Conservation (phyloP, 2,888 invertebrate genomes). For the Drosophila niveifrons region DNA sequence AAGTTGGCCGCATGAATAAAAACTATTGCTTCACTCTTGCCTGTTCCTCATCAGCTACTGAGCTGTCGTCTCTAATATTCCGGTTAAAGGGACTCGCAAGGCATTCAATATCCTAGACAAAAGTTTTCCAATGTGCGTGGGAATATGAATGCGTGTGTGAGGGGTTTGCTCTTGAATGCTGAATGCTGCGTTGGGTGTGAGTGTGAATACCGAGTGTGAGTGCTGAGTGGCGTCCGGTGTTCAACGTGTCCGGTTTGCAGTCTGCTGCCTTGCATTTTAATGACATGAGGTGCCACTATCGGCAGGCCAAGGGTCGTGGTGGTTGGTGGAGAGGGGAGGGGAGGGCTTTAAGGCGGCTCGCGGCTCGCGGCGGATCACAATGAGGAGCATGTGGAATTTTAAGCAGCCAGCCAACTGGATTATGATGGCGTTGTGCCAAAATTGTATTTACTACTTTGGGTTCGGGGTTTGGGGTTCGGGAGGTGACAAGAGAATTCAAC, state of each 20-base stretch:
- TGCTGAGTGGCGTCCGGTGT: constrained; percentile 7
- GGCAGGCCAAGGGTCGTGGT: background rate
- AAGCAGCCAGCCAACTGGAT: constrained; percentile 58
- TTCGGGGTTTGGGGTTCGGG: background rate
- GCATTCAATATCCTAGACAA: constrained; percentile 18
- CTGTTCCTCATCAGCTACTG: background rate
- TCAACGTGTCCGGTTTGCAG: constrained; percentile 49
- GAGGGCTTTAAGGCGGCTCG: constrained; percentile 25
- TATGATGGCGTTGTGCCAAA: constrained; percentile 56
- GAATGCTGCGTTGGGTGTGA: background rate
- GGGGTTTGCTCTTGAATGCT: background rate
- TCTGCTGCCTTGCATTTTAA: constrained; percentile 57
- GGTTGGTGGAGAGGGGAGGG: no score
- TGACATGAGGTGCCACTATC: constrained; percentile 18
- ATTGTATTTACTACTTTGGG: constrained; percentile 52
- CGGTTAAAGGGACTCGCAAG: constrained; percentile 23
- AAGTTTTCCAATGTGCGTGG: constrained; percentile 14
- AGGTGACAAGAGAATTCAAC: background rate
- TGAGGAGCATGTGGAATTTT: constrained; percentile 57
- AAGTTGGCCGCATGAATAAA: constrained; percentile 43
- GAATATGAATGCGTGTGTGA: background rate
- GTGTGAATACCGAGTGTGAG: constrained; percentile 3
- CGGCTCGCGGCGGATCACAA: constrained; percentile 51
- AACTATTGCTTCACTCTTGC: background rate
- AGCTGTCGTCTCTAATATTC: constrained; percentile 38